Conservation (phyloP, 2,113 vertebrate species). For the Carassius auratus region DNA sequence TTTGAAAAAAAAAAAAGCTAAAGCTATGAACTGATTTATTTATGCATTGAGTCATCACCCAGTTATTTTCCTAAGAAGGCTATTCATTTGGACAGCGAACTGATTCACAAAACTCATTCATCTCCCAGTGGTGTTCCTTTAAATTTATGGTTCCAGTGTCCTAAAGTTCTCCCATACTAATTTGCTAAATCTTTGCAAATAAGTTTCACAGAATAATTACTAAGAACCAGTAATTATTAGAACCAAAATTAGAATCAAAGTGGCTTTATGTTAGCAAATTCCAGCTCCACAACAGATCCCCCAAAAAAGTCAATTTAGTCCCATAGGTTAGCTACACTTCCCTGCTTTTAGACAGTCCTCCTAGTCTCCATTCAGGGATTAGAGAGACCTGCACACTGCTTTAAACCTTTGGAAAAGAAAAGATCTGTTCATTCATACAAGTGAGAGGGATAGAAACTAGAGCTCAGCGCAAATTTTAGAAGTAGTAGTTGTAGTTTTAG, state of each 20-base stretch:
- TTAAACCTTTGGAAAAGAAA: background rate
- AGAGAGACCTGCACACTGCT: background rate
- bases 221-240: background rate
- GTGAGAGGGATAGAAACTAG: slow-evolving; percentile 31
- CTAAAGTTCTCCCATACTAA: background rate
- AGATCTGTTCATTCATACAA: slow-evolving; percentile 4
- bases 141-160: background rate
- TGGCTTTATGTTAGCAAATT: background rate
- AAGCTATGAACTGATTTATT: background rate
- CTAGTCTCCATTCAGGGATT: slow-evolving; percentile 16
- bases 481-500: slow-evolving; percentile 9
- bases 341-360: background rate
- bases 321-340: background rate
- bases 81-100: background rate
- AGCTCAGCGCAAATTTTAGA: background rate
- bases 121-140: background rate
- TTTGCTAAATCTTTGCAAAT: background rate
- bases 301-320: background rate
- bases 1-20: background rate
- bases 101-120: background rate
- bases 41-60: background rate
- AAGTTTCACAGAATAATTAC: background rate
- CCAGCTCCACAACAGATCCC: background rate
- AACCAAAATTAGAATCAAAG: too few relatives aligned
- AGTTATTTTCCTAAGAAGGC: background rate